Evolutionary conservation across 2,797 vertebrate genomes (phyloP), one percentile per base, ranked within the genome.

Genomic region (Myripristis jacobus): DNA sequence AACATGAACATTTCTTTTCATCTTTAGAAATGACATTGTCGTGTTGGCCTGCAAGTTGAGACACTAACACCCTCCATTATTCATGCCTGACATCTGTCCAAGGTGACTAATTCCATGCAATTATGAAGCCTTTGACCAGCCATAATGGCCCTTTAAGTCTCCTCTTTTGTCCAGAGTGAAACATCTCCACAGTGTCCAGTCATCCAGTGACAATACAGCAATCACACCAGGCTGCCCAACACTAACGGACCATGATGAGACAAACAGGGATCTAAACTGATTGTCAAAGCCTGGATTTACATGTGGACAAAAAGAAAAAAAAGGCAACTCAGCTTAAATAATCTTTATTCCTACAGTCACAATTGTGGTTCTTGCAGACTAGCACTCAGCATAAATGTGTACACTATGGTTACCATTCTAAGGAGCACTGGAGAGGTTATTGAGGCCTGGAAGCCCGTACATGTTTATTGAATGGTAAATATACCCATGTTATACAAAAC

Each of bases 31-130:
- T 77, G 63, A 79, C 50, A 57, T 65, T 75, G 73, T 77, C 73
- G 54, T 31, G 54, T 56, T 27, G 3, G 44, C 46, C 61, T 58
- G 65, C 34, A 67, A 73, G 50, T 46, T 78, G 21, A 87, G 79
- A 77, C 69, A 52, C 68, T 62, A 71, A 88, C 86, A 84, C 82
- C 87, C 83, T 67, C 85, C 62, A 89, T 91, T 86, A 90, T 80
- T 84, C 66, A 75, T 72, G 69, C 73, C 83, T 87, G 85, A 90
- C 90, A 90, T 89, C 88, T 90, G 89, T 83, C 84, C 59, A 27
- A 59, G 66, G 36, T 60, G 52, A 78, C 79, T 64, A 71, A 87
- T 56, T 27, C 67, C 69, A 68, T 76, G 43, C 83, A 70, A 90
- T 89, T 82, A 88, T 65, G 59, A 38, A 65, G 59, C 65, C 66